Conservation (phyloP, 2,888 invertebrate species). For the Phymatocera aterrima region DNA sequence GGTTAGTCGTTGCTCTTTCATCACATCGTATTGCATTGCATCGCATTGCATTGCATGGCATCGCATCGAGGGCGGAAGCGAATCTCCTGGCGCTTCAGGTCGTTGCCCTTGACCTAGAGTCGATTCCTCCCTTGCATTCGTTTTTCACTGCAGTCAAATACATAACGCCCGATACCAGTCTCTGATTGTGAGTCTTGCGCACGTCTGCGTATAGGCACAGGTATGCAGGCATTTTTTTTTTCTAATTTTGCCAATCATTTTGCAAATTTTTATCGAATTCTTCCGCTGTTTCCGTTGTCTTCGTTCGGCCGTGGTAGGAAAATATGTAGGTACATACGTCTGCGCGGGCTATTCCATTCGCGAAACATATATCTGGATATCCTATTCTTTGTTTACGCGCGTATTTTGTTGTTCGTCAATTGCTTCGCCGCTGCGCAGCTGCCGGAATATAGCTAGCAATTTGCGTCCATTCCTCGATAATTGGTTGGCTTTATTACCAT, state of each 20-base stretch:
- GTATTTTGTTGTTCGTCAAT: not conserved
- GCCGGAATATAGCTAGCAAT: slow-evolving; percentile 7
- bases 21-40: too few species aligned
- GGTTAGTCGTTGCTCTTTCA: slow-evolving; percentile 46
- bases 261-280: too few species aligned
- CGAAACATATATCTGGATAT: too few species aligned
- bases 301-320: too few species aligned
- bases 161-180: not conserved
- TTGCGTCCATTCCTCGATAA: slow-evolving; percentile 28
- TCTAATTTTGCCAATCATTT: too few species aligned
- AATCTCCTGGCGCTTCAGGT: slow-evolving; percentile 61
- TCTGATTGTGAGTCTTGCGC: not conserved
- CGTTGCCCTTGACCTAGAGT: slow-evolving; percentile 72
- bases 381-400: too few species aligned
- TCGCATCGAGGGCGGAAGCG: slow-evolving; percentile 23
- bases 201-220: too few species aligned
- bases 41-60: too few species aligned
- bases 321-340: too few species aligned
- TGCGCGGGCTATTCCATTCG: too few species aligned
- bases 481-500: slow-evolving; percentile 31
- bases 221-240: too few species aligned
- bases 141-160: not conserved
- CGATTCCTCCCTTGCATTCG: slow-evolving; percentile 44
- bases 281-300: too few species aligned
- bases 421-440: not conserved